These are phyloP conservation scores for Kuschelorhynchus macadamiae DNA, from an alignment of 2,888 invertebrate genomes.

Conservation along the genomic window DNA sequence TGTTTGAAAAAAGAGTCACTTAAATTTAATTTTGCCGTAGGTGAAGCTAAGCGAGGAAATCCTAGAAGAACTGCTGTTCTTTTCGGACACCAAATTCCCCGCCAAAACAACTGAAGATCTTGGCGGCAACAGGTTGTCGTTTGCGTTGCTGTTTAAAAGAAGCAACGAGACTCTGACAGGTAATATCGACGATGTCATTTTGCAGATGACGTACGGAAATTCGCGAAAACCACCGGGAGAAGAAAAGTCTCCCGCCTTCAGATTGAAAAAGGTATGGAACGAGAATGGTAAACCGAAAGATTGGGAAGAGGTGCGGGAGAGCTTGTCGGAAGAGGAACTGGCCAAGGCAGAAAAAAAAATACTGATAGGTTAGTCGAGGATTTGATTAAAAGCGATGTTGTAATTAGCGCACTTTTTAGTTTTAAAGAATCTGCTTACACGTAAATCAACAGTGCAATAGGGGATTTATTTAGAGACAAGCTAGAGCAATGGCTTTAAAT, in stretches of 20 bases:
- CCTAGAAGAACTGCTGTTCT: conserved; percentile 64
- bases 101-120: conserved; percentile 55
- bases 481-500: no score
- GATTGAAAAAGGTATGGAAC: conserved; percentile 46
- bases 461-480: no score
- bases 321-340: conserved; percentile 20
- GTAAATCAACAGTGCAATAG: no score
- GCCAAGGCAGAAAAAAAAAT: conserved; percentile 12
- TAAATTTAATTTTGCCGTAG: conserved; percentile 50
- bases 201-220: conserved; percentile 64
- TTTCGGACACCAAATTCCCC: conserved; percentile 56
- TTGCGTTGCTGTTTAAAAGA: conserved; percentile 58
- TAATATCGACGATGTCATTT: conserved; percentile 61
- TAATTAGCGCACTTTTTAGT: no score
- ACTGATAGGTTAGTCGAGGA: conserved; percentile 30
- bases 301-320: conserved; percentile 23
- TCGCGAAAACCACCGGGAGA: conserved; percentile 61
- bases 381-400: no score
- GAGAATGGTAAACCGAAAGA: conserved; percentile 28
- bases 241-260: conserved; percentile 58
- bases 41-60: conserved; percentile 57
- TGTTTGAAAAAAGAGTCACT: no score
- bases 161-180: conserved; percentile 57
- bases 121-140: conserved; percentile 52
- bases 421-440: no score